Evolutionary conservation across 92 coral and sea anemone genomes (phyloP), one percentile per base, ranked within the genome.

Genomic region (Actinostola sp.): DNA sequence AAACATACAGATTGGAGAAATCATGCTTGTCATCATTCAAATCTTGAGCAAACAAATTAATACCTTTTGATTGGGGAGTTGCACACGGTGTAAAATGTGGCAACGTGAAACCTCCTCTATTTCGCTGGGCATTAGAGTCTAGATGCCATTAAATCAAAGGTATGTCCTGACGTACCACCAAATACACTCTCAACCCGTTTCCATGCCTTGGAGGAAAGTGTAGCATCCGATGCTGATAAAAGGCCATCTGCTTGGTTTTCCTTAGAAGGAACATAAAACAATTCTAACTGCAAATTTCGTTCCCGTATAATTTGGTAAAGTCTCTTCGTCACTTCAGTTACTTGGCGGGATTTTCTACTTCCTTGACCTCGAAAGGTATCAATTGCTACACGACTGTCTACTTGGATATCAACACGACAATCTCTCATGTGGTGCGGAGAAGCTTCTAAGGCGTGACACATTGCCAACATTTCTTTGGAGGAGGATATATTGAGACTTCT

Each of bases 161-260:
- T 4, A 36, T 36, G 42, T 36, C 42, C 42, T n/a, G n/a, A n/a
- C n/a, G n/a, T n/a, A n/a, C n/a, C n/a, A n/a, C n/a, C n/a, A n/a
- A n/a, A n/a, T n/a, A 36, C 42, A 11, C 4, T 19, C 48, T 67
- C 67, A n/a, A 70, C 74, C 14, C 43, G 15, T 16, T 48, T 15
- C 81, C 82, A 78, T 8, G 67, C 55, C 42, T 31, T 73, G 2
- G 41, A 30, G 12, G 83, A 59, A 35, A 84, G 69, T 58, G 19
- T 46, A 58, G 76, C 63, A 25, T 79, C 78, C 36, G 49, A 36
- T 11, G 42, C 42, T 11, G 24, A 85, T 23, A 85, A 16, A 0
- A 70, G 84, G 17, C 30, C 61, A 61, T 85, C 85, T 35, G 90
- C 90, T 24, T 64, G 59, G 26, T 79, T 79, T 34, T 66, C 26